Conservation (phyloP, 2,888 invertebrate genomes). For the Lycaena phlaeas region DNA sequence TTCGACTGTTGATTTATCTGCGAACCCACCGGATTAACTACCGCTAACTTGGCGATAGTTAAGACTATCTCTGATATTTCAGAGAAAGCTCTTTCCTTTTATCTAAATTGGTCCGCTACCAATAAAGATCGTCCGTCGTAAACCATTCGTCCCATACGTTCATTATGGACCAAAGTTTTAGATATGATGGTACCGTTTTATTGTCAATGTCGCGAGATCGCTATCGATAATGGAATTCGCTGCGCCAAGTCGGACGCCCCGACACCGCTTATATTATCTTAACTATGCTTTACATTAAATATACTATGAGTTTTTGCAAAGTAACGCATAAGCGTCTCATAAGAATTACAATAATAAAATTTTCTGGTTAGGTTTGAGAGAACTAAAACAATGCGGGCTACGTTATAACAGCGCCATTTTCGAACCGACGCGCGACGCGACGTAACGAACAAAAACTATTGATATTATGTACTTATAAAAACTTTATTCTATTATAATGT, state of each 20-base stretch:
- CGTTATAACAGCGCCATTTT: no score
- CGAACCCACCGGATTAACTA: constrained; percentile 65
- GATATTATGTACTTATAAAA: no score
- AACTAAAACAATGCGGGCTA: no score
- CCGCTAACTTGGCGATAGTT: constrained; percentile 73
- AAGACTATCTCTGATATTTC: constrained; percentile 71
- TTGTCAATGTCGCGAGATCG: constrained; percentile 70
- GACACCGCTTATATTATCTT: no score
- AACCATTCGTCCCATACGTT: constrained; percentile 72
- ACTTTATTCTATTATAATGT: no score
- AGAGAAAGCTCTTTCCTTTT: constrained; percentile 71
- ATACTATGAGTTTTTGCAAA: no score
- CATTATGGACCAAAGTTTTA: constrained; percentile 72
- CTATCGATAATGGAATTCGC: constrained; percentile 67
- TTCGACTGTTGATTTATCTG: constrained; percentile 68
- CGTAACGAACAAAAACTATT: no score
- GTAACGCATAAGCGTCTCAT: no score
- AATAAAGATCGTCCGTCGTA: constrained; percentile 72
- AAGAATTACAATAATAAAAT: no score
- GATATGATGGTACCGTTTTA: constrained; percentile 72
- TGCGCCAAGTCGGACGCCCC: constrained; percentile 31
- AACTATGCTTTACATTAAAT: no score
- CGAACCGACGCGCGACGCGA: no score
- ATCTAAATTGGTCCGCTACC: constrained; percentile 73
- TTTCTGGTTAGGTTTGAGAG: no score